Evolutionary conservation across 1,140 invertebrate species (phyloP), one percentile per base, ranked within the genome.

Genomic region (Acyrthosiphon pisum): DNA sequence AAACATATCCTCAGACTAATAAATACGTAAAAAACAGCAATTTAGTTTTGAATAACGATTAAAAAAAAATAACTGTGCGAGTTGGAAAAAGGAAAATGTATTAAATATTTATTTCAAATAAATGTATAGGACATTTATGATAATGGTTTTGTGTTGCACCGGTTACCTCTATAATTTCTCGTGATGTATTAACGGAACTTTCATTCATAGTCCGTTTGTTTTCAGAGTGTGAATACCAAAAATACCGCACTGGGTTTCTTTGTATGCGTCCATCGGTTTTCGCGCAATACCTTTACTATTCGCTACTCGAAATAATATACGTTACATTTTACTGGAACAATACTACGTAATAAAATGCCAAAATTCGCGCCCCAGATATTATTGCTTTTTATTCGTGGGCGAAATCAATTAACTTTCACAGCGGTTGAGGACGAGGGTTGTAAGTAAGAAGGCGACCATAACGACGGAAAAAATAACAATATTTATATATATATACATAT

Each of bases 371-470:
- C 20, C 18, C 30, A 48, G 44, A 46, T 22, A n/a, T 35, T 48
- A 35, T 50, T 88, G n/a, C 30, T 88, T 87, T 88, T 23, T 30
- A 46, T 30, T 35, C 86, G 86, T 88, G 86, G 86, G 86, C 86
- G 86, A 88, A 88, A 88, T 88, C 26, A 88, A 88, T 88, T 88
- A 88, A 88, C 46, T 41, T 46, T 46, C 41, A 18, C 26, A 18
- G 26, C 14, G 41, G 14, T 30, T 18, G 60, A n/a, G n/a, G 30
- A 76, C 14, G 60, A 76, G 84, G 41, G 26, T 6, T n/a, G 30
- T 44, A 44, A 84, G 60, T 30, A 44, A 26, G 60, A 35, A 84
- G 18, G 41, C 44, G 84, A 1, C 23, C 4, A 84, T 23, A 14
- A 26, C 37, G 37, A 41, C 9, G 83, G 81, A 44, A 76, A 84